A percentile compares a stretch with the other conserved stretches of the same genome.
Conservation (phyloP, 2,888 invertebrate genomes). For the Clunio marinus region DNA sequence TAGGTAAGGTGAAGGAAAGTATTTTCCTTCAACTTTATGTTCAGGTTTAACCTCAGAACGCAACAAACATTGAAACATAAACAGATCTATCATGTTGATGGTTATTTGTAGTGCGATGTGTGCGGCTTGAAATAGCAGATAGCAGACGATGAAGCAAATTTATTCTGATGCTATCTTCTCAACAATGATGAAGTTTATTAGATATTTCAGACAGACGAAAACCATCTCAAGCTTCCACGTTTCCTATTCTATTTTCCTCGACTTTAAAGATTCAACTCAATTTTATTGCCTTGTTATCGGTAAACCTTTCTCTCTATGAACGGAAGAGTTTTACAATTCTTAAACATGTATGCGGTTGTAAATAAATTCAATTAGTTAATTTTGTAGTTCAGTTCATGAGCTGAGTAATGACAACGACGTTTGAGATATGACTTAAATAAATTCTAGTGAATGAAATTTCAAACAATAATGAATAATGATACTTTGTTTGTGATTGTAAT, state of each 20-base stretch:
- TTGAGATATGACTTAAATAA: neutral
- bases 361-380: constrained; percentile 30
- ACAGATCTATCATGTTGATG: constrained; percentile 38
- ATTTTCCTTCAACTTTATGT: constrained; percentile 1
- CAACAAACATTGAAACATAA: constrained; percentile 32
- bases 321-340: too few species aligned
- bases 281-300: too few species aligned
- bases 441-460: constrained; percentile 29
- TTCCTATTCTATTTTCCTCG: neutral
- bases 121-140: neutral
- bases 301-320: too few species aligned
- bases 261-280: neutral
- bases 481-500: constrained; percentile 32
- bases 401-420: neutral
- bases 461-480: constrained; percentile 38
- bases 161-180: constrained; percentile 10
- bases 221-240: neutral
- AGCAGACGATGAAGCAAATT: constrained; percentile 11
- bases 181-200: constrained; percentile 37
- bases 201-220: constrained; percentile 32
- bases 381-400: constrained; percentile 21
- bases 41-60: constrained; percentile 22
- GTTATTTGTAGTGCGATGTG: constrained; percentile 35
- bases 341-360: neutral
- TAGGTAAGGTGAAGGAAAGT: neutral